These are phyloP conservation scores for Podarcis raffonei DNA, from an alignment of 2,113 vertebrate species.

Conservation along the genomic window DNA sequence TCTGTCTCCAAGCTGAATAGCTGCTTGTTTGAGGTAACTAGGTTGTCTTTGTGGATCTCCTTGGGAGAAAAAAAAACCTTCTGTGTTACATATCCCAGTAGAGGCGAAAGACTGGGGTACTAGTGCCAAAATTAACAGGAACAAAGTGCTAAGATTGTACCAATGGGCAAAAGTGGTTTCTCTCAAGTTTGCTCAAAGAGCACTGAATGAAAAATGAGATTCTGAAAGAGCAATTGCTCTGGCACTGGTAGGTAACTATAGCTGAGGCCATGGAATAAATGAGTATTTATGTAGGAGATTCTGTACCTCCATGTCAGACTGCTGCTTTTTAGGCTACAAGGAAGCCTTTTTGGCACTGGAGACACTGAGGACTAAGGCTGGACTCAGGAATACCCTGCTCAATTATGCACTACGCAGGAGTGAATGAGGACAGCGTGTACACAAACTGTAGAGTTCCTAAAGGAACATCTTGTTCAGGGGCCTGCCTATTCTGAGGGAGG, in stretches of 20 bases:
- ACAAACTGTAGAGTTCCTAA: neutral
- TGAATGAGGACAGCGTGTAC: neutral
- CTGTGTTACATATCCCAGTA: conserved; percentile 27
- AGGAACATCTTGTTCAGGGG: conserved; percentile 6
- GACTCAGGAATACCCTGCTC: neutral
- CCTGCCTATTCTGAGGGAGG: neutral
- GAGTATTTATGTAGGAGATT: neutral
- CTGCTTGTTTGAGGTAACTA: conserved; percentile 42
- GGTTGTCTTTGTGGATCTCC: conserved; percentile 45
- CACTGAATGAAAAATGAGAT: neutral
- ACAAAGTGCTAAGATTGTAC: conserved; percentile 5
- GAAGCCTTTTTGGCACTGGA: neutral
- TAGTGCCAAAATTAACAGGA: conserved; percentile 37
- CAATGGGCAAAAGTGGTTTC: conserved; percentile 2
- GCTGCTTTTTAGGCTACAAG: neutral
- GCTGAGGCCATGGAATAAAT: neutral
- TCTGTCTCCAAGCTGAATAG: conserved; percentile 60
- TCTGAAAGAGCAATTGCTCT: neutral
- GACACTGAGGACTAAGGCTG: neutral
- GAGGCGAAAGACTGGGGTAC: neutral
- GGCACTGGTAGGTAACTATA: neutral
- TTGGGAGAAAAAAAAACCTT: neutral
- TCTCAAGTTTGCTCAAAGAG: conserved; percentile 19
- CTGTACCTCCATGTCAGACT: accelerated
- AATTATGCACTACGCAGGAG: neutral